Base-by-base conservation (phyloP, 2,113 vertebrate genomes). In the Ceyx cyanopectus region DNA sequence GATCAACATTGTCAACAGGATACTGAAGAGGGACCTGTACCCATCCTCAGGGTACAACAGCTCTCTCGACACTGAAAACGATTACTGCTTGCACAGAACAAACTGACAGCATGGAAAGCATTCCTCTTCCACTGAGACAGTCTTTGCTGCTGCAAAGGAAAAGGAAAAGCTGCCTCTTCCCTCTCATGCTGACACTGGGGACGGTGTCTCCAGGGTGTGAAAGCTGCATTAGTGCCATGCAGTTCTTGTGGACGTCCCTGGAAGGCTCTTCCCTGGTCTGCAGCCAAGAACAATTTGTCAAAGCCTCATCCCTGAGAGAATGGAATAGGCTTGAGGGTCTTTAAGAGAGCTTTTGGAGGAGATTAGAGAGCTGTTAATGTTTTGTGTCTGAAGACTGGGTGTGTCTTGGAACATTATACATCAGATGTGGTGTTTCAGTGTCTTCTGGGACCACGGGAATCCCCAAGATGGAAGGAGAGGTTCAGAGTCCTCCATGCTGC, bases 51-150 rank as follows among this genome's bases (percentile, higher is more conserved):
- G 97, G 70, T 97, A 97, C 95, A 97, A 97, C 96, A 98, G 97
- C 78, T 98, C 97, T n/a, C 94, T 98, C 1, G 97, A 98, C 85
- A 95, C 96, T 0, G 98, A 98, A 94, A 98, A 98, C 0, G 97
- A 98, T 68, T 97, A 93, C 92, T 97, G 97, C 29, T 62, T 97
- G 46, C 95, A 96, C 86, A 97, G 97, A 95, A 89, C 96, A 72
- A 97, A 96, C 91, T 98, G 97, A 97, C 90, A 85, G 21, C 60
- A 3, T 4, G 53, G 72, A 37, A 63, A 85, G 58, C 63, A 32
- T 45, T 30, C 15, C 24, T 21, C 17, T 60, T 66, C 6, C 3
- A 67, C 30, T 3, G 27, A 89, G 41, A 48, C 65, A 58, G 69
- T 19, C 19, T 69, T 60, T 85, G 66, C 82, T 66, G 70, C 57